Conservation (phyloP, 2,113 vertebrate genomes). For the Miniopterus natalensis region DNA sequence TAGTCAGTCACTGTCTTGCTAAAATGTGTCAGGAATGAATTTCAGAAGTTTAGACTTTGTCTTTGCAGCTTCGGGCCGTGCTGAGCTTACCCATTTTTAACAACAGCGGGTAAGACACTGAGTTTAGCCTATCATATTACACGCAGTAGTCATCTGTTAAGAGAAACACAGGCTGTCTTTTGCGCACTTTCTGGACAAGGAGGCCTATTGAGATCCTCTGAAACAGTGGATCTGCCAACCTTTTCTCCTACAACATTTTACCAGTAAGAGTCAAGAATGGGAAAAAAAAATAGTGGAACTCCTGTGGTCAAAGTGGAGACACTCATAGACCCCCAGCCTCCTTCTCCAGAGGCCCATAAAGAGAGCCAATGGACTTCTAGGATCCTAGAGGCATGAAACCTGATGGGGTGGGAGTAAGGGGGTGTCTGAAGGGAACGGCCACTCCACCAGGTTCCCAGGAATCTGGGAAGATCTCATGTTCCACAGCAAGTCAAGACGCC, state of each 20-base stretch:
- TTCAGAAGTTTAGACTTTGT: neutral
- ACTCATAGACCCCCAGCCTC: neutral
- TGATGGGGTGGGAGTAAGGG: neutral
- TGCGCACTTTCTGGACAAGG: neutral
- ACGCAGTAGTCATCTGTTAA: neutral
- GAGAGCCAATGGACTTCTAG: neutral
- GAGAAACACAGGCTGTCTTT: neutral
- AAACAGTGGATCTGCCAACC: neutral
- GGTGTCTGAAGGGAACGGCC: neutral
- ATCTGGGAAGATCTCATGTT: neutral
- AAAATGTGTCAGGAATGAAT: neutral
- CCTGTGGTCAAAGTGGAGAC: neutral
- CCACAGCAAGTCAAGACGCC: neutral
- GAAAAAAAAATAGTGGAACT: neutral
- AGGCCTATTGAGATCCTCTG: neutral
- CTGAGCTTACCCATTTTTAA: neutral
- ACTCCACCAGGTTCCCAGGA: neutral
- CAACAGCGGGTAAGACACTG: fast-evolving
- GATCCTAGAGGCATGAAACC: neutral
- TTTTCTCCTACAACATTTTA: neutral
- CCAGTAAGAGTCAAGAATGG: neutral
- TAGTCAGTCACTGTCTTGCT: neutral
- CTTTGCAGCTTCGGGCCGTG: neutral
- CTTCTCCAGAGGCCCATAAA: neutral
- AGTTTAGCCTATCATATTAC: neutral